Conservation (phyloP, 2,113 vertebrate genomes). For the Lophotis ruficrista region DNA sequence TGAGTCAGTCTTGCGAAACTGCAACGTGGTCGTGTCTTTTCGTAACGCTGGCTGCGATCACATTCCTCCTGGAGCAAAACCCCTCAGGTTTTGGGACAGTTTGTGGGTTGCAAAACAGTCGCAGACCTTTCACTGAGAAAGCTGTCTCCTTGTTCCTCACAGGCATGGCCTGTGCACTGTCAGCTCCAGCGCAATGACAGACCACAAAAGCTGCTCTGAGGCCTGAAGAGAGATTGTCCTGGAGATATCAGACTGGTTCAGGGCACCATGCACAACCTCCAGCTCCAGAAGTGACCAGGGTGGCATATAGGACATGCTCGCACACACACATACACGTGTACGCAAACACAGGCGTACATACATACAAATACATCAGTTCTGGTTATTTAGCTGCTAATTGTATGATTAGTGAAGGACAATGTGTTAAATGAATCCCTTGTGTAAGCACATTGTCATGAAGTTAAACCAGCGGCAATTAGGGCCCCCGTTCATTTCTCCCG, state of each 20-base stretch:
- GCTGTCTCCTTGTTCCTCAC: neutral
- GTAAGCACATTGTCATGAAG: neutral
- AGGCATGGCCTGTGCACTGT: neutral
- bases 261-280: neutral
- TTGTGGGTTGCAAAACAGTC: neutral
- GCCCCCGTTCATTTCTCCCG: neutral
- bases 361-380: neutral
- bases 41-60: rapidly evolving
- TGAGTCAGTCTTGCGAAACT: neutral
- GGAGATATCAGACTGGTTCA: neutral
- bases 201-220: neutral
- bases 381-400: neutral
- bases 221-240: neutral
- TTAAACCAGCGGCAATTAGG: neutral
- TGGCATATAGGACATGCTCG: neutral
- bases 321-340: rapidly evolving
- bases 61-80: neutral
- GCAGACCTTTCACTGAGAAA: neutral
- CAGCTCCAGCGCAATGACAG: neutral
- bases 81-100: neutral
- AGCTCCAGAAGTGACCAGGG: neutral
- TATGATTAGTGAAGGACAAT: neutral
- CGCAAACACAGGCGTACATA: rapidly evolving
- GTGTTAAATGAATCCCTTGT: neutral
- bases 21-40: rapidly evolving